Conservation (phyloP, 2,113 vertebrate species). For the Gymnarchus niloticus region DNA sequence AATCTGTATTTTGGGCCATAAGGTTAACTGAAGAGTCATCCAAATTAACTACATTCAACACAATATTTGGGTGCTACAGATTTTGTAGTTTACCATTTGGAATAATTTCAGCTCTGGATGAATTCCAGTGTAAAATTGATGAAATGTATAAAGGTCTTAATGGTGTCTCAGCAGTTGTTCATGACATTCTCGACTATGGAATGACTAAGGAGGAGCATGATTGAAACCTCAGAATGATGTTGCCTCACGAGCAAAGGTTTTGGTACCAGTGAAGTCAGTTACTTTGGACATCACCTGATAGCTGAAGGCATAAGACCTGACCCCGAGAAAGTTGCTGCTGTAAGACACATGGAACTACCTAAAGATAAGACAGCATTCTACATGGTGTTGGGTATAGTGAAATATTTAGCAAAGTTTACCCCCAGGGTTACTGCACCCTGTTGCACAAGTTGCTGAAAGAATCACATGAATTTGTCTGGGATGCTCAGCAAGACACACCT, state of each 20-base stretch:
- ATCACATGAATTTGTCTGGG: not conserved
- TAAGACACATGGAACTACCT: too few species aligned
- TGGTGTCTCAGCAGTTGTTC: not conserved
- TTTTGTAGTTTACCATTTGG: constrained; percentile 24
- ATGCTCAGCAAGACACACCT: not conserved
- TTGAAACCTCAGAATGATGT: not conserved
- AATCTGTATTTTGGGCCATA: not conserved
- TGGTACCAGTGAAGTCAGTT: constrained; percentile 30
- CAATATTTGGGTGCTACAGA: not conserved
- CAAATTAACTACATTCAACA: not conserved
- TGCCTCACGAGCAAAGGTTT: constrained; percentile 24
- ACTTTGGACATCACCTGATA: constrained; percentile 31
- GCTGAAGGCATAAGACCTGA: constrained; percentile 23
- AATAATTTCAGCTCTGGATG: constrained; percentile 7
- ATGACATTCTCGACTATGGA: constrained; percentile 1
- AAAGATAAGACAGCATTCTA: too few species aligned
- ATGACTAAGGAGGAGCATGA: constrained; percentile 16
- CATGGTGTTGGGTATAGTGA: too few species aligned
- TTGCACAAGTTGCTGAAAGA: not conserved
- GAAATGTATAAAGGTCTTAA: constrained; percentile 25
- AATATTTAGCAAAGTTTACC: not conserved
- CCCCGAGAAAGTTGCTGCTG: not conserved
- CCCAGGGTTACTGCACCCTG: not conserved
- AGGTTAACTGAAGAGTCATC: not conserved
- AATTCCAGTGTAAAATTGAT: constrained; percentile 21